Percentiles rank a stretch among this genome's conserved stretches.
Conservation (phyloP, 2,113 vertebrate genomes). For the Phaethon lepturus region DNA sequence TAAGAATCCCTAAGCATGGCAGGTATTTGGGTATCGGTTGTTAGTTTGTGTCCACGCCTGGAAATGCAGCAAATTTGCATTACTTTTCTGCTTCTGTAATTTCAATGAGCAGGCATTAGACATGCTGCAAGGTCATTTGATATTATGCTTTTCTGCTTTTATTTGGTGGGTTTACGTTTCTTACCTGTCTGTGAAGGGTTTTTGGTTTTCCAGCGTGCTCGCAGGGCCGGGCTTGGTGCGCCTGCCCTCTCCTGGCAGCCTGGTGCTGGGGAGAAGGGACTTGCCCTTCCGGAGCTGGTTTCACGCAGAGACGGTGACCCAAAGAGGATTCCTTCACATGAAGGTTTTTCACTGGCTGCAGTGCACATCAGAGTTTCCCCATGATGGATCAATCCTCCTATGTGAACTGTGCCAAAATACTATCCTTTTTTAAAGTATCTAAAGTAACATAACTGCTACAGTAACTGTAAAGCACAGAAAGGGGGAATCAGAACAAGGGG, state of each 20-base stretch:
- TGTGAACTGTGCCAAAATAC: background rate
- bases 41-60: background rate
- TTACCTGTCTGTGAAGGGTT: background rate
- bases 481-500: background rate
- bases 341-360: background rate
- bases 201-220: background rate
- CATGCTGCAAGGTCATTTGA: rapidly evolving
- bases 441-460: background rate
- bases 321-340: background rate
- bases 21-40: background rate
- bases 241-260: slow-evolving; percentile 41
- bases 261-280: background rate
- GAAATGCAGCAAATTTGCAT: background rate
- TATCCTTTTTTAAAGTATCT: background rate
- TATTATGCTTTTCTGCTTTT: background rate
- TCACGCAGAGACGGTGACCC: background rate
- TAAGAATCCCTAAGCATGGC: background rate
- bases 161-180: background rate
- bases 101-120: background rate
- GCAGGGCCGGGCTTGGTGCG: background rate
- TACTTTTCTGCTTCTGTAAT: background rate
- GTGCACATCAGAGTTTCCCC: rapidly evolving
- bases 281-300: rapidly evolving
- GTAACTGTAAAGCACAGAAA: background rate
- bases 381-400: background rate